A percentile compares a stretch with the other conserved stretches of the same genome.
phyloP scores from a whole-genome alignment of 2,113 vertebrate genomes.

The human region GRCh38 chr3:134969501-134970000 shows the following conservation, averaged over 20 bases:
- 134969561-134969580: slow-evolving; percentile 66
- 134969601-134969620: slow-evolving; percentile 74
- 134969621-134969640: slow-evolving; percentile 78
- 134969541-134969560: slow-evolving; percentile 74
- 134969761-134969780: neutral
- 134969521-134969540: slow-evolving; percentile 81
- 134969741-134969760: neutral
- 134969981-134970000: slow-evolving; percentile 37
- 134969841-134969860: neutral
- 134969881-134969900: neutral
- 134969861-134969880: neutral
- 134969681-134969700: neutral
- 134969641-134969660: slow-evolving; percentile 67
- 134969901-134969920: neutral
- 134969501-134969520: neutral
- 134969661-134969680: neutral
- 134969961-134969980: neutral
- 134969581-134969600: slow-evolving; percentile 76
- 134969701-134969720: neutral
- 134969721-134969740: neutral
- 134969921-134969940: neutral
- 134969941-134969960: too few species aligned
- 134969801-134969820: neutral
- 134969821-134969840: neutral
- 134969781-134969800: neutral